Percentiles rank a stretch among this genome's conserved stretches.
Conservation (phyloP, 2,888 invertebrate species). For the Eristalis pertinax region DNA sequence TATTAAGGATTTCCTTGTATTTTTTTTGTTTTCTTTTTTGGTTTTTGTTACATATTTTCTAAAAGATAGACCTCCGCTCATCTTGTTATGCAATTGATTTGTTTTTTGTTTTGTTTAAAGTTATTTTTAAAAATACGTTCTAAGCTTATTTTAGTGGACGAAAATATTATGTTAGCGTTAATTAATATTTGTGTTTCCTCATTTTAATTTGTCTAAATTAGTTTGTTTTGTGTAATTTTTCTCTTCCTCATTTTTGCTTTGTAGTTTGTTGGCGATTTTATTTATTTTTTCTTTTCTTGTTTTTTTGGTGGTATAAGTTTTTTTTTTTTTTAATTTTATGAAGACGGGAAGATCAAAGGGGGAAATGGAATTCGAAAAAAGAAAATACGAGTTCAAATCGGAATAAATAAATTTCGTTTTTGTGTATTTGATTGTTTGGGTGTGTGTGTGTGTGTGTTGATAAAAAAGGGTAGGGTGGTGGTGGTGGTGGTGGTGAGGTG, state of each 20-base stretch:
- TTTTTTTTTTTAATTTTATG: not conserved
- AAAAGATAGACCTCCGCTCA: conserved; percentile 45
- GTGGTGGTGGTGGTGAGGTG: not conserved
- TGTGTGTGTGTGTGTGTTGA: not conserved
- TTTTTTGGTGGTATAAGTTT: conserved; percentile 62
- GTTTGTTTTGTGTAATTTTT: conserved; percentile 56
- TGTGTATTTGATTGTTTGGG: not conserved
- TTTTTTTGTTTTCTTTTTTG: conserved; percentile 20
- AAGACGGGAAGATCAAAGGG: not conserved
- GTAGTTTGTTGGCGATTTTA: conserved; percentile 58
- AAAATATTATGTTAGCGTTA: conserved; percentile 72
- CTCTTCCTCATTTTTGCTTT: conserved; percentile 10
- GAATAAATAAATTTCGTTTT: not conserved
- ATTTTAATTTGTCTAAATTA: conserved; percentile 54
- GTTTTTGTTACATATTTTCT: conserved; percentile 42
- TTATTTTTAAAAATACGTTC: conserved; percentile 66
- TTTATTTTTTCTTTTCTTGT: not conserved
- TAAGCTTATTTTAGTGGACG: conserved; percentile 72
- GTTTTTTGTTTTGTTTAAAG: conserved; percentile 32
- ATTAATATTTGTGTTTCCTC: conserved; percentile 52
- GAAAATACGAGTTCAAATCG: conserved; percentile 1
- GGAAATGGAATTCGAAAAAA: not conserved
- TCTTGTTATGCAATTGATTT: conserved; percentile 36
- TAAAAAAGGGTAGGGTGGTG: not conserved
- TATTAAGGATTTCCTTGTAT: conserved; percentile 6